phyloP scores from a whole-genome alignment of 2,888 invertebrate species.

The Troides helena region DNA sequence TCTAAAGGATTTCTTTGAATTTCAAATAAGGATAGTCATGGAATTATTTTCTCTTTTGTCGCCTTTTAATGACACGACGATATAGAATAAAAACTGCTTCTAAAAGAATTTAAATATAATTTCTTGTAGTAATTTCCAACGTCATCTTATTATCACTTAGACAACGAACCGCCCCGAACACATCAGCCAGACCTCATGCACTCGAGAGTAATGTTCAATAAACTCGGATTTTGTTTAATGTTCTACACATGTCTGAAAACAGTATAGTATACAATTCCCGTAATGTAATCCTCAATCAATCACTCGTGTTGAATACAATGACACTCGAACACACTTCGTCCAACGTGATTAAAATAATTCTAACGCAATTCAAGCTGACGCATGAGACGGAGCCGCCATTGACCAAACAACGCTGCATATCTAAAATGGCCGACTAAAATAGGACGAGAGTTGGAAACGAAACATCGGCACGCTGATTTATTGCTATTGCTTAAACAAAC shows the following conservation, averaged over 20 bases:
- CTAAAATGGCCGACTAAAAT: slow-evolving; percentile 52
- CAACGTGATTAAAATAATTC: slow-evolving; percentile 52
- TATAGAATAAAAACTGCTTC: too few relatives aligned
- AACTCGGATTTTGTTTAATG: not conserved
- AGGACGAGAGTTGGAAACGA: slow-evolving; percentile 55
- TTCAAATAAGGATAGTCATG: too few relatives aligned
- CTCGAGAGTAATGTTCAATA: too few relatives aligned
- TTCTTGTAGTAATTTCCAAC: too few relatives aligned
- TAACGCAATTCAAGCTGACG: slow-evolving; percentile 49
- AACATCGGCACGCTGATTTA: slow-evolving; percentile 54
- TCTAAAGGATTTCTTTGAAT: too few relatives aligned
- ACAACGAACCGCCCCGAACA: too few relatives aligned
- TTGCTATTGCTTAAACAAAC: slow-evolving; percentile 46
- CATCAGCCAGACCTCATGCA: too few relatives aligned
- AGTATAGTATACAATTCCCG: slow-evolving; percentile 12
- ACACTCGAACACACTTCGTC: slow-evolving; percentile 29
- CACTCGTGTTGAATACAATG: slow-evolving; percentile 26
- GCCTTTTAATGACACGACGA: too few relatives aligned
- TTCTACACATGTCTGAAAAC: slow-evolving; percentile 10
- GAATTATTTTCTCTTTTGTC: too few relatives aligned
- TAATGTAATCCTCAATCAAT: slow-evolving; percentile 24
- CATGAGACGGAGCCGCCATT: slow-evolving; percentile 58
- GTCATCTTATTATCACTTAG: too few relatives aligned
- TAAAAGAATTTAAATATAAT: too few relatives aligned
- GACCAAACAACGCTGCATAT: slow-evolving; percentile 49